These are phyloP conservation scores for Oryctes rhinoceros DNA, from an alignment of 1,140 invertebrate genomes.

Conservation along the genomic window DNA sequence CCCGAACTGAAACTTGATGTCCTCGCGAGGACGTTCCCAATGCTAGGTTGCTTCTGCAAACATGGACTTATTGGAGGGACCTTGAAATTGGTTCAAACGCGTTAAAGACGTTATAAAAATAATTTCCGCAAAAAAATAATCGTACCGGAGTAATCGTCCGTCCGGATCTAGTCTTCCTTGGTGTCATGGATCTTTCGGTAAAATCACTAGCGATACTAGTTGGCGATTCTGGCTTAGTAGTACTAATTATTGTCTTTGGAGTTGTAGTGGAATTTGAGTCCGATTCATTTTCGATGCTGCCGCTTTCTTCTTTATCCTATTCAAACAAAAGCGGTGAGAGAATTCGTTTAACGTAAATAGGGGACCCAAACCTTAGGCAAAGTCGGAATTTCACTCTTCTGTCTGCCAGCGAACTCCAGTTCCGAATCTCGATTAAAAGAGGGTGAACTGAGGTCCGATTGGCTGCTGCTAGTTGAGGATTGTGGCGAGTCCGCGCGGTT, in stretches of 20 bases:
- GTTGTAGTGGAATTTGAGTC: slow-evolving; percentile 79
- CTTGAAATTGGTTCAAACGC: slow-evolving; percentile 41
- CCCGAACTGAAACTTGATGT: slow-evolving; percentile 71
- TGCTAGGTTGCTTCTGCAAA: slow-evolving; percentile 69
- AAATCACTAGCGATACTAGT: slow-evolving; percentile 57
- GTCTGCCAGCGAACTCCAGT: slow-evolving; percentile 65
- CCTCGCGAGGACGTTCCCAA: slow-evolving; percentile 70
- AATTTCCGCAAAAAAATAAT: not conserved
- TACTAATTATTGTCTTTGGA: slow-evolving; percentile 72
- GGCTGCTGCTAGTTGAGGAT: slow-evolving; percentile 72
- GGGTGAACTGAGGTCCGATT: slow-evolving; percentile 74
- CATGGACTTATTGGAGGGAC: slow-evolving; percentile 59
- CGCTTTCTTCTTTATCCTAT: slow-evolving; percentile 72
- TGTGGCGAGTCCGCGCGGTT: slow-evolving; percentile 69
- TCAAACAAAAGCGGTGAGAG: slow-evolving; percentile 37
- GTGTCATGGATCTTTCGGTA: slow-evolving; percentile 60
- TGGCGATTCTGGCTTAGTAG: slow-evolving; percentile 60
- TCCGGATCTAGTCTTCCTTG: slow-evolving; percentile 54
- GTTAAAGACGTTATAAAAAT: not conserved
- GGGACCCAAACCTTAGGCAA: slow-evolving; percentile 21
- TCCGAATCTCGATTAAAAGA: slow-evolving; percentile 75
- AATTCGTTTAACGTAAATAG: too few species aligned
- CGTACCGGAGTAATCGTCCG: slow-evolving; percentile 56
- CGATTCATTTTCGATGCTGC: slow-evolving; percentile 75
- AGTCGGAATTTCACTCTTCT: slow-evolving; percentile 54